These are phyloP conservation scores for Drosophila sordidapex DNA, from an alignment of 2,888 invertebrate species.

Conservation along the genomic window DNA sequence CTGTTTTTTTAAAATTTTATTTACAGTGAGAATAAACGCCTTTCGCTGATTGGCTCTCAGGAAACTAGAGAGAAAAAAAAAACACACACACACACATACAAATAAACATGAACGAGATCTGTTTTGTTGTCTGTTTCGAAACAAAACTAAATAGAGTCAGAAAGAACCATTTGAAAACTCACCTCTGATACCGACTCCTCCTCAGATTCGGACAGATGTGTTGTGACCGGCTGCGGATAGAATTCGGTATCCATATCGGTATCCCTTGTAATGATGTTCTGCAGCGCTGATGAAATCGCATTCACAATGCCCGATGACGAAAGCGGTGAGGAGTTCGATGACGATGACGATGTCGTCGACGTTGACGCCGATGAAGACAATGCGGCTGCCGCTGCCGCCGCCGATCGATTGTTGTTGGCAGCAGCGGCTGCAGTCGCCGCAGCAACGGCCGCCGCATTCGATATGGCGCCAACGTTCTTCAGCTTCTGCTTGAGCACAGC, in stretches of 20 bases:
- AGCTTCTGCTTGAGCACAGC: slow-evolving; percentile 80
- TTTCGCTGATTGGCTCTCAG: not conserved
- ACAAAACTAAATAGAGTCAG: not conserved
- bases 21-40: not conserved
- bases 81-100: not conserved
- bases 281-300: slow-evolving; percentile 82
- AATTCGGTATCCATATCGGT: slow-evolving; percentile 94
- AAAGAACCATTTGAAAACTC: slow-evolving; percentile 82
- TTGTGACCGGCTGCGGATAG: slow-evolving; percentile 93
- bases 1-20: not conserved
- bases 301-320: slow-evolving; percentile 83
- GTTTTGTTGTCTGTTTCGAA: not conserved
- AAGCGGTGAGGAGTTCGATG: slow-evolving; percentile 82
- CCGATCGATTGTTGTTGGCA: slow-evolving; percentile 62
- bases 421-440: slow-evolving; percentile 65
- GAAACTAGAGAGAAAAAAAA: not conserved
- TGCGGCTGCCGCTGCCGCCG: slow-evolving; percentile 79
- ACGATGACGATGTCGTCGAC: slow-evolving; percentile 82
- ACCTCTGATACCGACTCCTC: slow-evolving; percentile 99
- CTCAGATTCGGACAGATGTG: slow-evolving; percentile 97
- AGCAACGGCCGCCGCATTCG: slow-evolving; percentile 58
- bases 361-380: slow-evolving; percentile 74
- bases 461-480: slow-evolving; percentile 67
- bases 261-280: slow-evolving; percentile 90
- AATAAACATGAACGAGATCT: not conserved